Conservation (phyloP, 1,140 invertebrate genomes). For the Diprion similis region DNA sequence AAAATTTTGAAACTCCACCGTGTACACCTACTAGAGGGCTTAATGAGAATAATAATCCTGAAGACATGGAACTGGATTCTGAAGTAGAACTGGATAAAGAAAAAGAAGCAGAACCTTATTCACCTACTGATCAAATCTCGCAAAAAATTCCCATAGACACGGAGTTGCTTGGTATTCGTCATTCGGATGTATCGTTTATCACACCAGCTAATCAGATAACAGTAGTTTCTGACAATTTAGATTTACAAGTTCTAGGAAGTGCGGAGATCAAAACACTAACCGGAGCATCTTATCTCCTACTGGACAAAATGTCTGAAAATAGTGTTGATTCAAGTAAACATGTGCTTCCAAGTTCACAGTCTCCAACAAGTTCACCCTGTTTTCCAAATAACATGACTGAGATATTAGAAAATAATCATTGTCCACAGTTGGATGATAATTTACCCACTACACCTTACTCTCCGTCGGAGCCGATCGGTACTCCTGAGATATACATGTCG, state of each 20-base stretch:
- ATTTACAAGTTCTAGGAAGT: not conserved
- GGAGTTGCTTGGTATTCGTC: constrained; percentile 34
- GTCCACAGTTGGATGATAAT: not conserved
- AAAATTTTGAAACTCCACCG: constrained; percentile 17
- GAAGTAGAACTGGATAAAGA: constrained; percentile 51
- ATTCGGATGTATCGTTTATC: constrained; percentile 40
- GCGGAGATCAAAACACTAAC: not conserved
- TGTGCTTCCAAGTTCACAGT: not conserved
- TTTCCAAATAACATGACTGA: not conserved
- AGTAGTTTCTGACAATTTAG: not conserved
- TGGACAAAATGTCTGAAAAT: constrained; percentile 23
- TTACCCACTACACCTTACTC: constrained; percentile 8
- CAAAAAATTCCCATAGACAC: constrained; percentile 27
- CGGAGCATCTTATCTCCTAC: not conserved
- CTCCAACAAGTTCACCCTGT: not conserved
- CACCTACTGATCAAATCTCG: constrained; percentile 49
- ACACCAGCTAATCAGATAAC: constrained; percentile 21
- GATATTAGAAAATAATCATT: not conserved
- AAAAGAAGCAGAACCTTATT: constrained; percentile 44
- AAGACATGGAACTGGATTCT: constrained; percentile 59
- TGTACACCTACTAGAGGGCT: constrained; percentile 23
- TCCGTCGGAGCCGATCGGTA: not conserved
- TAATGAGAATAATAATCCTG: constrained; percentile 34
- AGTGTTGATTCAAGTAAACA: not conserved
- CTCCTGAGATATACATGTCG: constrained; percentile 2